These are phyloP conservation scores for Cecidostiba fungosa DNA, from an alignment of 2,888 invertebrate species.

Conservation along the genomic window DNA sequence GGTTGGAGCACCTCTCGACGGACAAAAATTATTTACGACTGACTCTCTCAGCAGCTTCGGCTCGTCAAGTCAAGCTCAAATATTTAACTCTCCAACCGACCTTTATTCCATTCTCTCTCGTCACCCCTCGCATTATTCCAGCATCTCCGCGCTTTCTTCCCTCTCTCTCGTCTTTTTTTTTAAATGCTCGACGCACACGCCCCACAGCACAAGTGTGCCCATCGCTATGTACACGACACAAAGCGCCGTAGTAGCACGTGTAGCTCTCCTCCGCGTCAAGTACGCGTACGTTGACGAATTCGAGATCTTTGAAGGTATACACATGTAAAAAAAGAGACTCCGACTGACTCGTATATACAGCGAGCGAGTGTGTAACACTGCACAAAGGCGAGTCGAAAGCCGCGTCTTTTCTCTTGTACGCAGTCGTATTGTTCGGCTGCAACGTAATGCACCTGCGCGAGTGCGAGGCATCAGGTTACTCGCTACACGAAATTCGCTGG, in stretches of 20 bases:
- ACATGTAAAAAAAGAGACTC: constrained; percentile 52
- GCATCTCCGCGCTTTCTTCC: constrained; percentile 34
- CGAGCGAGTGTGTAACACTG: constrained; percentile 26
- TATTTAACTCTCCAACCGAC: constrained; percentile 44
- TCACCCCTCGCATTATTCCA: constrained; percentile 52
- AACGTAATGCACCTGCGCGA: constrained; percentile 1
- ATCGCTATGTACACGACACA: not conserved
- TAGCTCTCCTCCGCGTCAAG: constrained; percentile 65
- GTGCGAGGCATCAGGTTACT: constrained; percentile 55
- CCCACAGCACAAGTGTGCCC: constrained; percentile 38
- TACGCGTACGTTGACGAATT: constrained; percentile 38
- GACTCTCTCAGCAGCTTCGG: not conserved
- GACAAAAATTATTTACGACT: constrained; percentile 43
- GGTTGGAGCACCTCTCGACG: constrained; percentile 27
- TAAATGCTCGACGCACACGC: constrained; percentile 39
- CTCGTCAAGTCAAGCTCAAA: constrained; percentile 39
- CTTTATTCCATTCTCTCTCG: constrained; percentile 20
- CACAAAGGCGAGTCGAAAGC: constrained; percentile 45
- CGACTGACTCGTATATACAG: constrained; percentile 49
- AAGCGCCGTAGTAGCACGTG: constrained; percentile 71
- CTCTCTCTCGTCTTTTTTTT: constrained; percentile 1
- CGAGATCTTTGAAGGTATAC: constrained; percentile 72
- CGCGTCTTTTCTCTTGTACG: constrained; percentile 17
- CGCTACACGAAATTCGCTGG: constrained; percentile 52
- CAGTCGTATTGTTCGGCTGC: constrained; percentile 8